Evolutionary conservation across 2,888 invertebrate species (phyloP).

Genomic region (Ganaspis brasiliensis): DNA sequence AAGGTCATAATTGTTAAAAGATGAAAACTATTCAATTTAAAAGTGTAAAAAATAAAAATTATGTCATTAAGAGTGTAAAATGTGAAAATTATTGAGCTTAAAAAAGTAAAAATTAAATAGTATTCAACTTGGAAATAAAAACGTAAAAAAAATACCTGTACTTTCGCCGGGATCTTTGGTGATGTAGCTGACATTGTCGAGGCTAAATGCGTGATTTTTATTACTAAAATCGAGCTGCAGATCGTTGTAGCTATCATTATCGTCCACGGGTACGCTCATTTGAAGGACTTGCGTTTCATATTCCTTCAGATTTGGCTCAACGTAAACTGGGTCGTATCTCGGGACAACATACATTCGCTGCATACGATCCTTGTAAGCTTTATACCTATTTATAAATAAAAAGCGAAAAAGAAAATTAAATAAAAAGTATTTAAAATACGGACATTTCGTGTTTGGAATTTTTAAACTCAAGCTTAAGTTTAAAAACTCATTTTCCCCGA

Average conservation of each 20-base stretch:
- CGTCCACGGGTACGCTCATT: slow-evolving; percentile 95
- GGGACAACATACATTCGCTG: slow-evolving; percentile 88
- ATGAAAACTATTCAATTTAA: too few relatives aligned
- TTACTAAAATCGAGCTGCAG: slow-evolving; percentile 93
- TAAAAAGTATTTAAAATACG: neutral
- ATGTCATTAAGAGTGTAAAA: too few relatives aligned
- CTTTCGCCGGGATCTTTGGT: slow-evolving; percentile 90
- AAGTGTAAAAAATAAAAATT: too few relatives aligned
- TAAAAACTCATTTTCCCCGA: neutral
- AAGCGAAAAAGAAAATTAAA: slow-evolving; percentile 16
- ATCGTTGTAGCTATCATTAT: slow-evolving; percentile 89
- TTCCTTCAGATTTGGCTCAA: slow-evolving; percentile 92
- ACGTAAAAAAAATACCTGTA: too few relatives aligned
- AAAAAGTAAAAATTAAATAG: too few relatives aligned
- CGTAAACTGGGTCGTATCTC: slow-evolving; percentile 86
- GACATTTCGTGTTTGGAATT: neutral
- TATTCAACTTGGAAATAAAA: too few relatives aligned
- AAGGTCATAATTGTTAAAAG: too few relatives aligned
- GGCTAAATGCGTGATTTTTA: slow-evolving; percentile 92
- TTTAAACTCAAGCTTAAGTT: neutral
- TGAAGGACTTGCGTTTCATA: slow-evolving; percentile 97
- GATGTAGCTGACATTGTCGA: slow-evolving; percentile 94
- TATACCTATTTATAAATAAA: slow-evolving; percentile 86
- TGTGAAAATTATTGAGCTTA: too few relatives aligned
- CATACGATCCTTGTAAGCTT: slow-evolving; percentile 92